Evolutionary conservation across 2,113 vertebrate species (phyloP).

Genomic region (Sylvietta virens): DNA sequence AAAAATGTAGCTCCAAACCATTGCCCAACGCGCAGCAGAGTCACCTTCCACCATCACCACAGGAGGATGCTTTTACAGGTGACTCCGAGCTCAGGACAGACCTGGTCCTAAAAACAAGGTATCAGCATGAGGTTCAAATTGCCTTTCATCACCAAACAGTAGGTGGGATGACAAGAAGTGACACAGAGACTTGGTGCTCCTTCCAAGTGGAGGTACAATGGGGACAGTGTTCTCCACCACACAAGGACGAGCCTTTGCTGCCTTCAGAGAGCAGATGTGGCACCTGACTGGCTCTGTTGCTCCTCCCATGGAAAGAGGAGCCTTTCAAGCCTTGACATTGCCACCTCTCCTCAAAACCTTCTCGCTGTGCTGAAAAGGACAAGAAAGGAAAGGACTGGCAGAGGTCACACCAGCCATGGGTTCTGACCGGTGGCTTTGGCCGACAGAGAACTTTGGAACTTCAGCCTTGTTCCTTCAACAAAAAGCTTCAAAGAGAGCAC

Average conservation of each 20-base stretch:
- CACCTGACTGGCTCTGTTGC: not conserved
- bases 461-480: not conserved
- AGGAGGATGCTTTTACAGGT: not conserved
- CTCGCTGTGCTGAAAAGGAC: not conserved
- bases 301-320: not conserved
- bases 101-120: not conserved
- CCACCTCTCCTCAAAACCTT: not conserved
- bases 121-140: not conserved
- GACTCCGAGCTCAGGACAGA: not conserved
- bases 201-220: not conserved
- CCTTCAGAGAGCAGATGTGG: not conserved
- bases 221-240: not conserved
- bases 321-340: not conserved
- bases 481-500: not conserved
- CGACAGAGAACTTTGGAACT: fast-evolving
- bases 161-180: not conserved
- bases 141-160: not conserved
- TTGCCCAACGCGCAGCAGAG: fast-evolving
- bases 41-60: not conserved
- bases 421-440: not conserved
- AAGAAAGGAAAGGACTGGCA: not conserved
- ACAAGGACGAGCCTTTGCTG: not conserved
- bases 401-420: fast-evolving
- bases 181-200: not conserved
- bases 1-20: not conserved